Evolutionary conservation across 2,113 vertebrate genomes (phyloP), one percentile per base, ranked within the genome.

Genomic region (Butorides virescens): DNA sequence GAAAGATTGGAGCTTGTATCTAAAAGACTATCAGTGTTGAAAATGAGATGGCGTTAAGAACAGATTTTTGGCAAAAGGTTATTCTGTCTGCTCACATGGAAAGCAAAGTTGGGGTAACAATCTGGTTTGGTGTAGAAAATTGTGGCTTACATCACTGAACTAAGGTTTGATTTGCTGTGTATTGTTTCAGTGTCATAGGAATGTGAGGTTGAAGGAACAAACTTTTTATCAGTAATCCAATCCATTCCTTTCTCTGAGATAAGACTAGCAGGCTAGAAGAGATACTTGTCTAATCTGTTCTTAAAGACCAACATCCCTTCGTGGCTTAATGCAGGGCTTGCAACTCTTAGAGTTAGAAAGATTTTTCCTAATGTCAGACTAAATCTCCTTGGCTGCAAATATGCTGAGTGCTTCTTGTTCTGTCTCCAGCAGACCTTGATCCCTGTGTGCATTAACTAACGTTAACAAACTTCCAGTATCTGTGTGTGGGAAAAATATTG

Each of bases 131-230:
- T 13, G 65, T 23, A 50, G 34, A 58, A 83, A 83, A 56, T 50
- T 0, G 4, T 16, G 65, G 19, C 61, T 93, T 47, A 18, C 7
- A 7, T 70, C 0, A 0, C 19, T 0, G 4, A 76, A 56, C 27
- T 37, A 20, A 59, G 14, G 30, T 90, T 30, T 0, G 0, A 68
- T 25, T 42, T 88, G 49, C 46, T 66, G 16, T 78, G 71, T 27
- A 5, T 59, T 88, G 16, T 79, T 93, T 56, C 34, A 39, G 26
- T 53, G 37, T 37, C 13, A 11, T 0, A 86, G 67, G 76, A 89
- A 78, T 11, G 10, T 15, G 18, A 32, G 15, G 8, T 0, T 56
- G 30, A 90, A 82, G 53, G 53, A 52, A 68, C 4, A 39, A 68
- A 16, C 12, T 73, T 70, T 16, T 5, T 37, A 66, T 42, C 46